Evolutionary conservation across 2,888 invertebrate species (phyloP), one percentile per base, ranked within the genome.

Genomic region (Ophonus ardosiacus): DNA sequence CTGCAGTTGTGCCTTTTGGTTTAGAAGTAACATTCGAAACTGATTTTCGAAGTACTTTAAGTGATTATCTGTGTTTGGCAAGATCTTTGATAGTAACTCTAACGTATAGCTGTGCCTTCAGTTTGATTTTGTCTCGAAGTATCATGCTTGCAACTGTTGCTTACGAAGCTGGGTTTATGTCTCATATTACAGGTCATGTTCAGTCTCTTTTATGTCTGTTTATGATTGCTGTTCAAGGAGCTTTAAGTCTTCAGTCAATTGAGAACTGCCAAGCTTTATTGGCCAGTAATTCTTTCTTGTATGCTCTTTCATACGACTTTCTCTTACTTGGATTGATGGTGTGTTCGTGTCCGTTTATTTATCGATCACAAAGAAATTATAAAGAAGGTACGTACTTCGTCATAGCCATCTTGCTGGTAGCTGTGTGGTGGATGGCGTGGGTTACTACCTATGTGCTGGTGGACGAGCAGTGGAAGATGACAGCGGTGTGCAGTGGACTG

Each of bases 131-230:
- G 7, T 93, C 95, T 8, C 92, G 95, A 15, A 92, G 94, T 0
- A 92, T 95, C 6, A 93, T 95, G 90, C 90, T 96, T 71, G 94
- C 95, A 0, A 94, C 95, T 0, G 94, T 94, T 71, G 94, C 93
- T 0, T 93, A 93, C 85, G 94, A 94, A 85, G 93, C 94, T 0
- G 94, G 95, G 0, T 94, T 95, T 86, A 93, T 95, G 86, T 94
- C 94, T 4, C 95, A 95, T 88, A 93, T 95, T 7, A 94, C 95
- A 86, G 96, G 96, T 3, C 94, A 95, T 59, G 93, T 95, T 7
- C 95, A 95, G 88, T 92, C 93, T 0, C 92, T 94, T 15, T 92
- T 95, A 87, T 93, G 93, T 84, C 91, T 94, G 68, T 95, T 95
- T 88, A 94, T 95, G 88, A 92, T 93, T 51, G 92, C 93, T 0